A percentile compares a stretch with the other conserved stretches of the same genome.
phyloP scores from a whole-genome alignment of 2,113 vertebrate species.

The Prinia subflava region DNA sequence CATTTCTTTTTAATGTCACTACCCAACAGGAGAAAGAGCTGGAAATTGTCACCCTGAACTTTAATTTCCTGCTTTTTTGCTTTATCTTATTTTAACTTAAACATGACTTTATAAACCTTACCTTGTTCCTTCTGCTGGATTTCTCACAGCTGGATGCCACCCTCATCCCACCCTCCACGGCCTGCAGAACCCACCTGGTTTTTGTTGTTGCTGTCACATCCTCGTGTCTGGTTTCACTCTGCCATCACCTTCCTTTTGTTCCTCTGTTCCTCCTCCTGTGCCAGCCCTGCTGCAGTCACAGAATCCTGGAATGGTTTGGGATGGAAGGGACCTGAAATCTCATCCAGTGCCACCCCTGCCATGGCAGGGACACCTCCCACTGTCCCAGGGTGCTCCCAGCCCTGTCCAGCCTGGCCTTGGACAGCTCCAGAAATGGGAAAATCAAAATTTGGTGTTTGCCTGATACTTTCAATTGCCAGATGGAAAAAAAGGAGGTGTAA shows the following conservation, averaged over 20 bases:
- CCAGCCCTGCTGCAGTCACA: background rate
- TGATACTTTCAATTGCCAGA: background rate
- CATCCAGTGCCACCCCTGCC: background rate
- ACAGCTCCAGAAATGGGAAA: background rate
- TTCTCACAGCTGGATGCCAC: background rate
- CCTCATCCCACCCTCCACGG: background rate
- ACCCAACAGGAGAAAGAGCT: background rate
- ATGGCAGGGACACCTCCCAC: background rate
- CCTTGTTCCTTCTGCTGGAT: background rate
- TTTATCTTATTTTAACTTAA: background rate
- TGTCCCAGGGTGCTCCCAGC: background rate
- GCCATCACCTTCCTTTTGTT: background rate
- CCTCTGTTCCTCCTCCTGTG: background rate
- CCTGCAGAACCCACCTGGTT: background rate
- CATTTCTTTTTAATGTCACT: background rate
- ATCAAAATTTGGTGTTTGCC: background rate
- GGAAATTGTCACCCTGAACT: background rate
- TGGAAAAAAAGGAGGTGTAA: background rate
- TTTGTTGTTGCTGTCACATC: background rate
- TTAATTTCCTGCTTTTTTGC: background rate
- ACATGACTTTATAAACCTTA: background rate
- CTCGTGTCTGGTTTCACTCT: background rate
- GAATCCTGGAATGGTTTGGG: background rate
- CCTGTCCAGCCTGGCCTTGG: background rate
- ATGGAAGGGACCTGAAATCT: background rate